A percentile compares a stretch with the other conserved stretches of the same genome.
Evolutionary conservation across 2,888 invertebrate genomes (phyloP).

Genomic region (Imbricaverruca yamaguchii): DNA sequence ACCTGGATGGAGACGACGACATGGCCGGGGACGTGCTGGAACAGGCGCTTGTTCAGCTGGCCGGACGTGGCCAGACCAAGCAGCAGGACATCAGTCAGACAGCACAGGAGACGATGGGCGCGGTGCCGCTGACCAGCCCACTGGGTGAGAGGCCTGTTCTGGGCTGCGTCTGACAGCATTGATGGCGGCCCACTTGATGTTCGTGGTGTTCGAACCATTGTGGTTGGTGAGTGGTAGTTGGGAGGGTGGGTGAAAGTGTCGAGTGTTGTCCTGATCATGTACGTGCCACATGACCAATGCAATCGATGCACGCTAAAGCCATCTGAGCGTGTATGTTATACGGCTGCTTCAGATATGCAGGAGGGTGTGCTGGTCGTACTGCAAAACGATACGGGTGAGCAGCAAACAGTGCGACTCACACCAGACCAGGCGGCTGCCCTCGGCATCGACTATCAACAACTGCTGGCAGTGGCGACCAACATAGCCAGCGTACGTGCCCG

Average conservation of each 20-base stretch:
- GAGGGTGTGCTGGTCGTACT: conserved; percentile 37
- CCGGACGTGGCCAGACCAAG: neutral
- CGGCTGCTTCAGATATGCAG: neutral
- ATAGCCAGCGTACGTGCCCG: too few species aligned
- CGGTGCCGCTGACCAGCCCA: neutral
- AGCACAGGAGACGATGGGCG: neutral
- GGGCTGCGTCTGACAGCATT: too few species aligned
- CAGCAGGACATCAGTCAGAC: too few species aligned
- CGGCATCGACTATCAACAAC: conserved; percentile 41
- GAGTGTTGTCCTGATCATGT: neutral
- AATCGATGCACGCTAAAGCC: too few species aligned
- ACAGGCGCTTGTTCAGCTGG: conserved; percentile 15
- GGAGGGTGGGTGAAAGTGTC: neutral
- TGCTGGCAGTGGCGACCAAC: conserved; percentile 13
- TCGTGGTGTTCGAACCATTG: too few species aligned
- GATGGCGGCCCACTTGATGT: too few species aligned
- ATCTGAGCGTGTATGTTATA: too few species aligned
- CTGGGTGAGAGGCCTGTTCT: neutral
- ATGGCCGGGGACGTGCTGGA: conserved; percentile 11
- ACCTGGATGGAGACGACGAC: conserved; percentile 11
- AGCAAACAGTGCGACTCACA: conserved; percentile 42
- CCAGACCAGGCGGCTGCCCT: conserved; percentile 42
- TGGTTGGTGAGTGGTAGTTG: too few species aligned
- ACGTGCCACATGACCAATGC: too few species aligned
- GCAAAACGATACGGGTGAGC: conserved; percentile 37